Percentiles rank a stretch among this genome's conserved stretches.
These are phyloP conservation scores for Coturnix japonica DNA, from an alignment of 2,113 vertebrate genomes.

Conservation along the genomic window DNA sequence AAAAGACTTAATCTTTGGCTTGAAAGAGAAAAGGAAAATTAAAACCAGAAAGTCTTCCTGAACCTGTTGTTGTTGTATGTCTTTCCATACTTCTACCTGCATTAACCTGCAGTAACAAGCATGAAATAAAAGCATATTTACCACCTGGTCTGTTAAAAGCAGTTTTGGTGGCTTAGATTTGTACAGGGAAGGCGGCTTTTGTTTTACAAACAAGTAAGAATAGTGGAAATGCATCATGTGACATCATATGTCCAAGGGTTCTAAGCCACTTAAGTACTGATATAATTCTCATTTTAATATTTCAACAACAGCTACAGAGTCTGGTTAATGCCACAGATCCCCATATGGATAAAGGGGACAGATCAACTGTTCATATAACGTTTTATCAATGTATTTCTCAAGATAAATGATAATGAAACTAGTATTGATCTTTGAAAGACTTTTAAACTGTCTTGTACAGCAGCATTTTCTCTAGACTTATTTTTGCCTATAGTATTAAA, in stretches of 20 bases:
- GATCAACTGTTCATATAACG: neutral
- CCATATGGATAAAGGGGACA: neutral
- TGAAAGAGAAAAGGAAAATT: neutral
- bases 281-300: neutral
- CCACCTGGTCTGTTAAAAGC: neutral
- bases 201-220: neutral
- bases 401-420: neutral
- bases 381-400: neutral
- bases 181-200: neutral
- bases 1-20: neutral
- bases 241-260: neutral
- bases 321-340: neutral
- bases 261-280: neutral
- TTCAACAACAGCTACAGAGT: neutral
- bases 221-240: neutral
- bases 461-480: neutral
- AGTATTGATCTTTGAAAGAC: neutral
- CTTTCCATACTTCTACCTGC: neutral
- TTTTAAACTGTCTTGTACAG: neutral
- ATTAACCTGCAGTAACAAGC: neutral
- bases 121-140: neutral
- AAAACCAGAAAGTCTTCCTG: neutral
- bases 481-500: neutral
- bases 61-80: neutral
- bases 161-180: neutral